Evolutionary conservation across 2,797 vertebrate genomes (phyloP).

Genomic region (Podargus strigoides): DNA sequence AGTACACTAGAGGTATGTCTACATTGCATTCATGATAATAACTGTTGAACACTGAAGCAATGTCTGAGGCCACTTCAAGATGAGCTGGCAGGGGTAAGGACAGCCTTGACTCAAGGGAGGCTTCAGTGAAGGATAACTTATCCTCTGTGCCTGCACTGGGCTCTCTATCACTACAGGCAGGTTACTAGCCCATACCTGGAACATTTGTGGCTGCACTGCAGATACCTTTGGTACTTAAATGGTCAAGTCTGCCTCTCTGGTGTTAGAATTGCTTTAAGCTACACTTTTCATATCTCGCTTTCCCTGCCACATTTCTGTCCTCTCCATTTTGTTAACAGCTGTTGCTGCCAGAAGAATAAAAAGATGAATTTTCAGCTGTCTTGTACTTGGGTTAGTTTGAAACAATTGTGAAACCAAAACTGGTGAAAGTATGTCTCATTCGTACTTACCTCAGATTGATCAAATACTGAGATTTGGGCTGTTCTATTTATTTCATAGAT

Average conservation of each 20-base stretch:
- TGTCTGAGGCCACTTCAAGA: background rate
- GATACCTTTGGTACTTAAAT: background rate
- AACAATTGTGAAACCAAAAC: background rate
- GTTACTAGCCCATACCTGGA: background rate
- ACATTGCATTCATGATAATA: background rate
- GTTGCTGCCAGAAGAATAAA: background rate
- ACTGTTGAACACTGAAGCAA: background rate
- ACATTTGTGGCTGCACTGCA: background rate
- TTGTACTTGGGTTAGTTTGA: background rate
- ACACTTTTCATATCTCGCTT: background rate
- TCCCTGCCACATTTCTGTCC: fast-evolving
- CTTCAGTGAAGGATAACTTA: background rate
- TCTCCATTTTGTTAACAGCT: background rate
- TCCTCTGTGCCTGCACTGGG: background rate
- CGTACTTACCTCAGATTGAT: background rate
- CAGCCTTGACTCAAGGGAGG: background rate
- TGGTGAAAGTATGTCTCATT: background rate
- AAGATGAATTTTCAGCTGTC: background rate
- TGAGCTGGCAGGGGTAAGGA: background rate
- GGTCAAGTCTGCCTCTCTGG: background rate
- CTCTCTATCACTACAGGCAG: fast-evolving
- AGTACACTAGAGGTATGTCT: background rate
- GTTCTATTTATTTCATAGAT: background rate
- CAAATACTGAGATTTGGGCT: background rate
- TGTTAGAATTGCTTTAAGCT: background rate